Conservation (phyloP, 2,888 invertebrate species). For the Ceriagrion tenellum region DNA sequence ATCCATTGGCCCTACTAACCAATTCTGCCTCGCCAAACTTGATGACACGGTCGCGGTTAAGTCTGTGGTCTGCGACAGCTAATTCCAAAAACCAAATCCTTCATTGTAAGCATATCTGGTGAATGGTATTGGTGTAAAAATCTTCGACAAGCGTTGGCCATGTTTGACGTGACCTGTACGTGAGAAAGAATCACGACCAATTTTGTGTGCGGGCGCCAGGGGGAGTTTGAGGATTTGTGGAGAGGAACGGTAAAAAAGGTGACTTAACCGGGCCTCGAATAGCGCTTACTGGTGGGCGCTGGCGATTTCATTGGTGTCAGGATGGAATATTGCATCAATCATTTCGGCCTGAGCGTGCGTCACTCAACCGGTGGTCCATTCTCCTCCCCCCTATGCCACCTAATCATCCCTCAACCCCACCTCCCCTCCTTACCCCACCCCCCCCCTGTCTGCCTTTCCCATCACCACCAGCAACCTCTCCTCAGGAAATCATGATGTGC, state of each 20-base stretch:
- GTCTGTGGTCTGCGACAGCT: no score
- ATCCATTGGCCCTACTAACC: no score
- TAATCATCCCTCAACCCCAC: no score
- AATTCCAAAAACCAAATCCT: no score
- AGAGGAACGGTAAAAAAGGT: background rate
- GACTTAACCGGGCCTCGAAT: slow-evolving; percentile 53
- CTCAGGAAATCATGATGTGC: background rate
- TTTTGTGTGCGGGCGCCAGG: background rate
- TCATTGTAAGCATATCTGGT: no score
- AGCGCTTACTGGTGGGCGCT: background rate
- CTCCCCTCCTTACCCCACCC: no score
- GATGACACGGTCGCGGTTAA: no score
- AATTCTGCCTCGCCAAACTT: no score
- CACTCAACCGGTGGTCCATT: background rate
- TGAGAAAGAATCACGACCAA: background rate
- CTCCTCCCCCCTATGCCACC: background rate
- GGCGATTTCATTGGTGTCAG: slow-evolving; percentile 42
- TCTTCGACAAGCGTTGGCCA: no score
- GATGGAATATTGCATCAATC: slow-evolving; percentile 24
- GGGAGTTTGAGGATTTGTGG: background rate
- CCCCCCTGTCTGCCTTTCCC: no score
- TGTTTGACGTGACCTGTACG: no score
- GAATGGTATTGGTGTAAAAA: no score
- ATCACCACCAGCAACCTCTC: background rate
- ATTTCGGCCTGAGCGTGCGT: slow-evolving; percentile 22